These are phyloP conservation scores for Anthopleura xanthogrammica DNA, from an alignment of 92 coral and sea anemone genomes.

Conservation along the genomic window DNA sequence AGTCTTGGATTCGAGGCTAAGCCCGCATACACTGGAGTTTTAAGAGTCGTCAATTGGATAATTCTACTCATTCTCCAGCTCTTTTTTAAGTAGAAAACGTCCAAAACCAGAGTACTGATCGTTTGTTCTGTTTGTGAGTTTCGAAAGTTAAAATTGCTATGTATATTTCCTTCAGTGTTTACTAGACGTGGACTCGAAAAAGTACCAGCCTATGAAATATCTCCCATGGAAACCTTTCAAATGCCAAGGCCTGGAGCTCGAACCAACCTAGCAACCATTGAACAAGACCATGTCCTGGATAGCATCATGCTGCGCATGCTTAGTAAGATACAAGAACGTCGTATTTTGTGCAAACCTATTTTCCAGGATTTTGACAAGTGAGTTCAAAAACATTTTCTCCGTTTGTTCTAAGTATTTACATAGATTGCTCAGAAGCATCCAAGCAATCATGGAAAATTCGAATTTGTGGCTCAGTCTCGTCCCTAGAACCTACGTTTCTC, in stretches of 20 bases:
- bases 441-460: too few species aligned
- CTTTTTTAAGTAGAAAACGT: too few species aligned
- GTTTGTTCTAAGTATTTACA: too few species aligned
- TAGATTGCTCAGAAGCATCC: too few species aligned
- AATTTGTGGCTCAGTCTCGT: too few species aligned
- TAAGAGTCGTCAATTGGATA: too few species aligned
- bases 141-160: background rate
- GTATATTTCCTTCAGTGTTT: constrained; percentile 52
- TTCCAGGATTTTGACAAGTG: constrained; percentile 98
- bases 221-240: constrained; percentile 81
- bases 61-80: too few species aligned
- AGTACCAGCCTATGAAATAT: constrained; percentile 75
- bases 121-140: background rate
- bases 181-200: constrained; percentile 94
- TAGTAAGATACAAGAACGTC: constrained; percentile 75
- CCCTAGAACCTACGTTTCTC: too few species aligned
- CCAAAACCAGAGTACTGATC: too few species aligned
- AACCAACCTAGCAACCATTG: constrained; percentile 43
- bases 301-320: constrained; percentile 82
- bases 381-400: constrained; percentile 3
- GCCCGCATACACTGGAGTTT: too few species aligned
- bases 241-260: constrained; percentile 92
- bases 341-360: constrained; percentile 87
- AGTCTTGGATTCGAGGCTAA: too few species aligned
- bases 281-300: constrained; percentile 60